Base-by-base conservation (phyloP, 2,888 invertebrate genomes). In the Epinotia ramella region DNA sequence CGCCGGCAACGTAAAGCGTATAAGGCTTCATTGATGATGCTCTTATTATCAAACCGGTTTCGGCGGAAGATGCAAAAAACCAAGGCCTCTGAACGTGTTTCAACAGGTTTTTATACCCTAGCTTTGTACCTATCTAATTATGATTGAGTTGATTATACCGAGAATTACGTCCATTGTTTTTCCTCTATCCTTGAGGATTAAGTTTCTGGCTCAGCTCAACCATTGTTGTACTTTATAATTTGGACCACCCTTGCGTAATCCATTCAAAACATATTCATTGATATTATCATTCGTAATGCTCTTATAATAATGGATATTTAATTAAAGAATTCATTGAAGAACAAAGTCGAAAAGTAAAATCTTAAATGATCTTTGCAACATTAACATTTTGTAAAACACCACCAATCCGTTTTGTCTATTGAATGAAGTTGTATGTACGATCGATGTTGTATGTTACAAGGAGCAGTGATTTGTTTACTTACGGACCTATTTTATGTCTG, bases 61-160 rank as follows among this genome's bases (percentile, higher is more conserved):
- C 75, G 77, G 72, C 87, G 87, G 90, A 88, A 87, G 86, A 84
- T 83, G 87, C 87, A 85, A 87, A 89, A 89, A 86, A 82, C 76
- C 76, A 64, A 77, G 80, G 79, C 78, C 76, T 79, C 73, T 59
- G 67, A 69, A 74, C 81, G 77, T 63, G 81, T 78, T 78, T 59
- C 76, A 77, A 79, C 82, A 74, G 80, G 83, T 77, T 81, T 79
- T 76, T 76, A 63, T 63, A 40, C 73, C 40, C 53, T 40, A 40
- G 40, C 40, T 40, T 40, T 40, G 40, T 40, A 40, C 60, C 66
- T 67, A 62, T 72, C 67, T 67, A 76, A 76, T 76, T 62, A 71
- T 66, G 24, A 59, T 13, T 59, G 28, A 60, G 65, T 53, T 53
- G 53, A 65, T 71, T 53, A 67, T 68, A 59, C 49, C 18, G 65